Evolutionary conservation across 2,113 vertebrate species (phyloP).

Genomic region (human): DNA sequence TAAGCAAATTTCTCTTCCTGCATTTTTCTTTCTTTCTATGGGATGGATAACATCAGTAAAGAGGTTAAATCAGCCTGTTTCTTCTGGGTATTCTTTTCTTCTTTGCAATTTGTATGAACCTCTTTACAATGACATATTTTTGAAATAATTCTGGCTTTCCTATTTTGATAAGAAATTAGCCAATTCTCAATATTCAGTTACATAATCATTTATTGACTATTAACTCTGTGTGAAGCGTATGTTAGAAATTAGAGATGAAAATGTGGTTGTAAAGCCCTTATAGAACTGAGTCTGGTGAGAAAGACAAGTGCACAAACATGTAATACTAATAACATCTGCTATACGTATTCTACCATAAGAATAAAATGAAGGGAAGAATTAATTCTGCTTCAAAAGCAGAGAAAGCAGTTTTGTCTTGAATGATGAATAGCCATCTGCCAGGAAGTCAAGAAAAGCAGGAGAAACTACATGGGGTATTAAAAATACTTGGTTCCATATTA

Average conservation of each 20-base stretch:
- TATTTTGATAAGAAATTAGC: neutral
- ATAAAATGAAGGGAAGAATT: neutral
- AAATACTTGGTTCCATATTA: neutral
- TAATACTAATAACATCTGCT: slow-evolving; percentile 3
- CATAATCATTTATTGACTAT: neutral
- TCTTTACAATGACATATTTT: neutral
- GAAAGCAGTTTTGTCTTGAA: neutral
- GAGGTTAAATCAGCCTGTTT: neutral
- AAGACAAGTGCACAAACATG: neutral
- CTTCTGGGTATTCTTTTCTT: neutral
- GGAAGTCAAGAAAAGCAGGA: neutral
- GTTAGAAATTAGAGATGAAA: neutral
- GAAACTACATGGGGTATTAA: neutral
- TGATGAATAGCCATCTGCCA: neutral
- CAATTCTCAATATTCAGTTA: neutral
- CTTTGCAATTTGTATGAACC: neutral
- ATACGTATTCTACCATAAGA: neutral
- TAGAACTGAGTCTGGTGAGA: neutral
- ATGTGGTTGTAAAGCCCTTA: neutral
- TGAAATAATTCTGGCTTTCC: neutral
- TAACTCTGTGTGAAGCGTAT: neutral
- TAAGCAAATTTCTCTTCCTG: neutral
- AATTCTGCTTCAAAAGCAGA: neutral
- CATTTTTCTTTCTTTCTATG: neutral
- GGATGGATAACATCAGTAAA: neutral